Base-by-base conservation (phyloP, 2,113 vertebrate species). In the Myotis brandtii region DNA sequence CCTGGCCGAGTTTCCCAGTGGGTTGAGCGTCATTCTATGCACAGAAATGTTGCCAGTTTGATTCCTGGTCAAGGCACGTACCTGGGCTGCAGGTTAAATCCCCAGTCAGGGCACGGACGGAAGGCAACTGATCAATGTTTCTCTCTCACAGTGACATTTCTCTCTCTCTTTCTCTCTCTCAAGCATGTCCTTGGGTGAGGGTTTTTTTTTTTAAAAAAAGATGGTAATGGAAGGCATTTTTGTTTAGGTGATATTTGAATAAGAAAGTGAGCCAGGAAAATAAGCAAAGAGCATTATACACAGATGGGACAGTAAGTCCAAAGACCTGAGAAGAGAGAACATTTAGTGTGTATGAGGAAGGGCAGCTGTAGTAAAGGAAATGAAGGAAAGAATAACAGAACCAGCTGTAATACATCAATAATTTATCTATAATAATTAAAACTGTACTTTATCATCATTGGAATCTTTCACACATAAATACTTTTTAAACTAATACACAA, bases 401-500 rank as follows among this genome's bases (percentile, higher is more conserved):
- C 4, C 66, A 72, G 52, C 12, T 72, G 43, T 30, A 76, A 86
- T 25, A 32, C 5, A 66, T 6, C 18, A 56, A 82, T 46, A 87
- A 76, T 59, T 90, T n/a, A 84, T 64, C 82, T 67, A 76, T 10
- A 89, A n/a, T 56, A 43, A 92, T 56, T 70, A 48, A 27, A 93
- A 77, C 18, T 17, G 23, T 27, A 70, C n/a, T 4, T 66, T 79
- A 75, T 86, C 18, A 77, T 34, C 64, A 79, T 9, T 52, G 17
- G 21, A 94, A 9, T 91, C 37, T 90, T 92, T 94, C 43, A 94
- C 10, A 66, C 3, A 76, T 30, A 17, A 56, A 32, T 40, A 75
- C 10, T 18, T 85, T 96, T 88, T 76, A 93, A 91, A 97, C 52
- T 88, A 85, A 75, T 70, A 80, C 37, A 54, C 12, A 30, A 27